Conservation (phyloP, 2,888 invertebrate genomes). For the Nezara viridula region DNA sequence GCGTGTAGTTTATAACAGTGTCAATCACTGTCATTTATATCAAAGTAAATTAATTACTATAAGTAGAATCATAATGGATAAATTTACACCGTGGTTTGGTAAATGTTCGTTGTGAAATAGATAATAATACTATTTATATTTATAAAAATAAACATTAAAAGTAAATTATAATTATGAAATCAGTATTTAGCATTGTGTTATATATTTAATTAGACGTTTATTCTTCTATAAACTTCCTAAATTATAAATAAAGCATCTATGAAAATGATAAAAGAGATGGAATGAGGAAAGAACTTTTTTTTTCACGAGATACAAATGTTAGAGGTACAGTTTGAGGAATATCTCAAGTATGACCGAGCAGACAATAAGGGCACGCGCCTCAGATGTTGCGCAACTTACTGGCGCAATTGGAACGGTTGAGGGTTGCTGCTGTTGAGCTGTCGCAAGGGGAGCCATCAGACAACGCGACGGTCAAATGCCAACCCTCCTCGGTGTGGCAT, state of each 20-base stretch:
- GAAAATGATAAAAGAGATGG: background rate
- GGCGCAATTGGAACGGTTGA: conserved; percentile 34
- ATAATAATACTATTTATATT: too few relatives aligned
- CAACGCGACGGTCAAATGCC: conserved; percentile 25
- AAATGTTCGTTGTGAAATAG: too few relatives aligned
- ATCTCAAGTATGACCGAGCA: background rate
- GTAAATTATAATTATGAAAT: too few relatives aligned
- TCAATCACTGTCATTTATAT: too few relatives aligned
- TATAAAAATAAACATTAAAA: too few relatives aligned
- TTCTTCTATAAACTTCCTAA: background rate
- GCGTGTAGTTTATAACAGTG: too few relatives aligned
- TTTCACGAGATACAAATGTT: background rate
- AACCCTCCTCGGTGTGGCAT: background rate
- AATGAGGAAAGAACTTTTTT: background rate
- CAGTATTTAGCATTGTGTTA: too few relatives aligned
- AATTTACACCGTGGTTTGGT: too few relatives aligned
- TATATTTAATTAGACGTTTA: background rate
- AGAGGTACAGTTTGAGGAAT: background rate
- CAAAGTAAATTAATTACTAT: too few relatives aligned
- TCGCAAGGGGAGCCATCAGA: conserved; percentile 28
- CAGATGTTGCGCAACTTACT: conserved; percentile 23
- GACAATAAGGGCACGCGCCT: conserved; percentile 46
- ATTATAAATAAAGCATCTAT: background rate
- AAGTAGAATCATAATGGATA: too few relatives aligned
- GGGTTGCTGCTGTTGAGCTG: conserved; percentile 40